These are phyloP conservation scores for Zonitis immaculata DNA, from an alignment of 2,888 invertebrate genomes.

Conservation along the genomic window DNA sequence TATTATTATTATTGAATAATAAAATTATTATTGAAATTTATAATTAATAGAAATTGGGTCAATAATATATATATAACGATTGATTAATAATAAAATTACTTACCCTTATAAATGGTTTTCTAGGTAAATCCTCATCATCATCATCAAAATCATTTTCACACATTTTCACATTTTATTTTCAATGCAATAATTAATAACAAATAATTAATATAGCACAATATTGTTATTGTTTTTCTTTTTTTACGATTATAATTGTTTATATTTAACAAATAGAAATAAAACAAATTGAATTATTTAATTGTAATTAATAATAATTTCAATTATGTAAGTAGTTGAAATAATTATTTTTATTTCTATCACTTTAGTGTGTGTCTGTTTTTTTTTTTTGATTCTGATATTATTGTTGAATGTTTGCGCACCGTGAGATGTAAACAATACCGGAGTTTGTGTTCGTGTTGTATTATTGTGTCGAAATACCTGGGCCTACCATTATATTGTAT, in stretches of 20 bases:
- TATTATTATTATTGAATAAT: not conserved
- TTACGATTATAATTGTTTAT: not conserved
- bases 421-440: not conserved
- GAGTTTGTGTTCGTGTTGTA: not conserved
- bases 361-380: no score
- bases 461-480: not conserved
- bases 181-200: not conserved
- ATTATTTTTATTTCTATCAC: not conserved
- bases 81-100: not conserved
- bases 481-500: not conserved
- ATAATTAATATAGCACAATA: not conserved
- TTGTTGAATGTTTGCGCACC: not conserved
- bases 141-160: conserved; percentile 5
- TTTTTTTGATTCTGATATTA: not conserved
- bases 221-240: no score
- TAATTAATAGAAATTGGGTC: not conserved
- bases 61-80: not conserved
- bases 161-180: conserved; percentile 8
- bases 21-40: not conserved
- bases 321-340: no score
- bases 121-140: conserved; percentile 23
- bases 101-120: conserved; percentile 31
- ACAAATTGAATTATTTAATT: no score
- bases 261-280: no score
- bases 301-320: no score